Evolutionary conservation across 2,113 vertebrate species (phyloP).

Genomic region (Brachypteracias leptosomus): DNA sequence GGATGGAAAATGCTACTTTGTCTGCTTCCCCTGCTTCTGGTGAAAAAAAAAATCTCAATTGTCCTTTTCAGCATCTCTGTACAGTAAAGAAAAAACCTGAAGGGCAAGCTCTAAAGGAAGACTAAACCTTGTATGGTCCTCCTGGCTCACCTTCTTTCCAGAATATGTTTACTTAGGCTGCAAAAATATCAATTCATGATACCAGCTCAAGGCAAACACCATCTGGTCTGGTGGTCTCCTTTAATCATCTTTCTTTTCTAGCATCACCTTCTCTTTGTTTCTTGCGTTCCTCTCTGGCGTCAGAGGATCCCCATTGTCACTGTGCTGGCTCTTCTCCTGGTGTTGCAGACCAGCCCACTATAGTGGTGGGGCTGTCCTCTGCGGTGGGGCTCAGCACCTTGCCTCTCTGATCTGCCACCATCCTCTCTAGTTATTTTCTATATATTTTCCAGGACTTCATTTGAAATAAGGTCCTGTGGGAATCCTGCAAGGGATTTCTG

Average conservation of each 20-base stretch:
- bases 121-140: neutral
- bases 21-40: no score
- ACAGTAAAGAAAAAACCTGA: neutral
- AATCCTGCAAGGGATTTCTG: neutral
- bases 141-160: neutral
- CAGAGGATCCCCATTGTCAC: neutral
- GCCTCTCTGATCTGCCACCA: neutral
- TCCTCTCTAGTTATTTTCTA: neutral
- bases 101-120: neutral
- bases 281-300: neutral
- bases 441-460: neutral
- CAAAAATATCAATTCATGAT: neutral
- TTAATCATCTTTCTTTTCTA: neutral
- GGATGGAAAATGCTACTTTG: neutral
- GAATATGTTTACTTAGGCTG: neutral
- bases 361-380: neutral
- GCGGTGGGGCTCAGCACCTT: neutral
- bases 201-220: neutral
- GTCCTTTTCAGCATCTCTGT: neutral
- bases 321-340: neutral
- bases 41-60: neutral
- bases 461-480: neutral
- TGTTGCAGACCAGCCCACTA: neutral
- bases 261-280: neutral
- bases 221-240: neutral